These are phyloP conservation scores for Pelmatolapia mariae DNA, from an alignment of 2,113 vertebrate species.

Conservation along the genomic window DNA sequence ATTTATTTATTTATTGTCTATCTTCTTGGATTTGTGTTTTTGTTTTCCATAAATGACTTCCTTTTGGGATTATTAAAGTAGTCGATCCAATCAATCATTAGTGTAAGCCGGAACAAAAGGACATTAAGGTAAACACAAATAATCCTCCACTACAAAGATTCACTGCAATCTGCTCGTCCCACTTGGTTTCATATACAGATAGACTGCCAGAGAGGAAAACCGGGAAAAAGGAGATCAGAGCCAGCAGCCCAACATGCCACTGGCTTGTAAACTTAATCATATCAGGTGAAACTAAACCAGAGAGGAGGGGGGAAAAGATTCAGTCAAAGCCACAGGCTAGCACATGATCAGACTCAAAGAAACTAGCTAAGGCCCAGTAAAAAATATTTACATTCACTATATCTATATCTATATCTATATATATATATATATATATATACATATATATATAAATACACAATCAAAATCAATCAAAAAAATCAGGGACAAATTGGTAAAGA, in stretches of 20 bases:
- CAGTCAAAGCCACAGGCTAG: background rate
- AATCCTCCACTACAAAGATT: background rate
- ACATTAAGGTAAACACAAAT: background rate
- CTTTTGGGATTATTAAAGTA: background rate
- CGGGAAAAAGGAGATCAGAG: background rate
- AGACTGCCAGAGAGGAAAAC: background rate
- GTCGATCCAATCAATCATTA: background rate
- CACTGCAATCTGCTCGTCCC: background rate
- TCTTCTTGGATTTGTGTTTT: background rate
- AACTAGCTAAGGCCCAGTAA: background rate
- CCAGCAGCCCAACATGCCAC: background rate
- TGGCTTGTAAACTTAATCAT: background rate
- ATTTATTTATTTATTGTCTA: background rate
- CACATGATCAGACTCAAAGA: background rate
- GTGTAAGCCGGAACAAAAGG: background rate
- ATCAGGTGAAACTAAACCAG: background rate
- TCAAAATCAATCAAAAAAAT: background rate
- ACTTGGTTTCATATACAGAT: background rate
- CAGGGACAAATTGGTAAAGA: background rate
- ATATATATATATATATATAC: accelerated
- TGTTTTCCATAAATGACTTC: background rate
- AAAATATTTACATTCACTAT: background rate
- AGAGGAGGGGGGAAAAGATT: background rate
- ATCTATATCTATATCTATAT: too few relatives aligned
- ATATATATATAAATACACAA: background rate